phyloP scores from a whole-genome alignment of 1,140 invertebrate genomes.

The Drosophila chauvacae region DNA sequence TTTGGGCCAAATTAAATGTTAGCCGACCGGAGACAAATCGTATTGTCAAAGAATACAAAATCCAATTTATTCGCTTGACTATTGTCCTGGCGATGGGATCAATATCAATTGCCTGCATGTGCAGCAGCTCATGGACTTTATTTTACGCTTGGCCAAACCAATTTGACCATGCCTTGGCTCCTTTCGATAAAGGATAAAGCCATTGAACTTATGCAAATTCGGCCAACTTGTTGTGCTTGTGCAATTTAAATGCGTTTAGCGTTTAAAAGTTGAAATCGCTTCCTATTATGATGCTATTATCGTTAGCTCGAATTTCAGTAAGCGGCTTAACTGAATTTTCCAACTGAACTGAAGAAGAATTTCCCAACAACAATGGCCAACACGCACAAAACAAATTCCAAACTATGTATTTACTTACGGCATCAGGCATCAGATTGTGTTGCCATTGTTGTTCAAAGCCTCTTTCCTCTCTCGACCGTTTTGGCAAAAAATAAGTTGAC shows the following conservation, averaged over 20 bases:
- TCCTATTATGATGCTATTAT: constrained; percentile 72
- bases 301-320: constrained; percentile 69
- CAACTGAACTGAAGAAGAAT: constrained; percentile 43
- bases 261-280: constrained; percentile 67
- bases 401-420: constrained; percentile 80
- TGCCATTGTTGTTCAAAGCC: constrained; percentile 63
- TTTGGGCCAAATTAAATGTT: constrained; percentile 48
- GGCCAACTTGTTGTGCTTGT: constrained; percentile 37
- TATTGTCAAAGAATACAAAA: constrained; percentile 62
- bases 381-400: constrained; percentile 68
- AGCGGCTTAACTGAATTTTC: constrained; percentile 76
- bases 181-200: constrained; percentile 17
- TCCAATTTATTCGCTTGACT: constrained; percentile 71
- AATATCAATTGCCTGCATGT: constrained; percentile 43
- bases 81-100: constrained; percentile 62
- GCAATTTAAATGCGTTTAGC: constrained; percentile 52
- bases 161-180: constrained; percentile 35
- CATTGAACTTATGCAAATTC: constrained; percentile 35
- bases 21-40: constrained; percentile 28
- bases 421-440: constrained; percentile 66
- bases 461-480: constrained; percentile 1
- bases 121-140: constrained; percentile 47
- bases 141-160: constrained; percentile 65
- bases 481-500: constrained; percentile 72
- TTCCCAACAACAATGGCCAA: constrained; percentile 13